Base-by-base conservation (phyloP, 2,888 invertebrate species). In the Ochlodes sylvanus region DNA sequence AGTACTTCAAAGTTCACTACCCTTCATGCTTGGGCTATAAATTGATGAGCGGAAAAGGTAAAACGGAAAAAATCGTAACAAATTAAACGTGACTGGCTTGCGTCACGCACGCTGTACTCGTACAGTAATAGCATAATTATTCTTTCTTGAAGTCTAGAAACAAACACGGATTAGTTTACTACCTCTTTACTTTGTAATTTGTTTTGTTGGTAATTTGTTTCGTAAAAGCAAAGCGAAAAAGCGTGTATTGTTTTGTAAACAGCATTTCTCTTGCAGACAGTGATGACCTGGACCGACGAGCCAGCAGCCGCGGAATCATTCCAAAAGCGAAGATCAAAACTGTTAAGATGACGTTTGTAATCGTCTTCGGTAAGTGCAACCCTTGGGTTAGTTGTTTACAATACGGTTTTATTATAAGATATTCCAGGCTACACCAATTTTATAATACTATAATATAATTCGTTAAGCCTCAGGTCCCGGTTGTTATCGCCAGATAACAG, bases 311-410 rank as follows among this genome's bases (percentile, higher is more conserved):
- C 61, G 99, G 98, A 55, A 96, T 98, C 70, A 98, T 99, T 80
- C 98, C 98, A 0, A 95, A 97, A 71, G 99, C 99, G 41, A 98
- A 98, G 93, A 98, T 99, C 78, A 99, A 99, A 94, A 98, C 98
- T 15, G 98, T 99, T 71, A 98, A 99, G 91, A 99, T 99, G 98
- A 99, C 99, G 0, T 97, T 99, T 76, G 98, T 98, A 76, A 99
- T 99, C 79, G 98, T 99, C 70, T 97, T 98, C 79, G 97, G 98
- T 97, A 87, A 95, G 96, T 71, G 12, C 4, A 12, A 1, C 2
- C 3, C 12, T 38, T 38, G n/a, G n/a, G n/a, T 38, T 38, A 12
- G 12, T 10, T 10, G 3, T 10, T 38, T 38, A 12, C 12, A 12
- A 38, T 9, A 34, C 34, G 1, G 9, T 34, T 38, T 38, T 38